Conservation (phyloP, 2,797 vertebrate species). For the Falco concolor region DNA sequence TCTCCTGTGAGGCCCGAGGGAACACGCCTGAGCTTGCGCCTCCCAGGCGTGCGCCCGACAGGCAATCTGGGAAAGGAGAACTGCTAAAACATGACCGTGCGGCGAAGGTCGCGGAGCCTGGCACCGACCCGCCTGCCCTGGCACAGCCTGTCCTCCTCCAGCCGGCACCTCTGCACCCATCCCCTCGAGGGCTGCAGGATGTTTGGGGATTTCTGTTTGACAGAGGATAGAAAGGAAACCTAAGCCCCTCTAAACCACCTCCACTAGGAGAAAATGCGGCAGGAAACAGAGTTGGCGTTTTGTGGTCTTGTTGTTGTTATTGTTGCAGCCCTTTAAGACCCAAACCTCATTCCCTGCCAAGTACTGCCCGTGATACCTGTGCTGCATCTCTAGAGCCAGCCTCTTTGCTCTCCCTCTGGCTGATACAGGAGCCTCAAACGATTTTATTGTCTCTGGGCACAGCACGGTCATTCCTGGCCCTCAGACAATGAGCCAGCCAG, state of each 20-base stretch:
- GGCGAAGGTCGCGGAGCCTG: not conserved
- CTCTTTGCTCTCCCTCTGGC: not conserved
- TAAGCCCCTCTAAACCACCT: not conserved
- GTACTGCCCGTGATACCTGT: not conserved
- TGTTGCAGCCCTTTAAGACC: not conserved
- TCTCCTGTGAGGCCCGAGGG: not conserved
- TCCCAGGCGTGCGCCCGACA: not conserved
- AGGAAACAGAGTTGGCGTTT: not conserved
- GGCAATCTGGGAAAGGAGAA: not conserved
- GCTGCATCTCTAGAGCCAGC: fast-evolving
- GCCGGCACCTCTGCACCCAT: fast-evolving
- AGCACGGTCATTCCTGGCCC: not conserved
- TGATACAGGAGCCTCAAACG: not conserved
- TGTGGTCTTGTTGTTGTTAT: not conserved
- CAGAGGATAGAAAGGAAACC: not conserved
- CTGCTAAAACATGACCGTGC: not conserved
- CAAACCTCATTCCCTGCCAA: not conserved
- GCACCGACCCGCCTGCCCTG: fast-evolving
- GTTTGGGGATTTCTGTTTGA: not conserved
- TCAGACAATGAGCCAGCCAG: not conserved
- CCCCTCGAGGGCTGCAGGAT: not conserved
- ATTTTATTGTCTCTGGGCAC: not conserved
- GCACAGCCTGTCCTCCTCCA: not conserved
- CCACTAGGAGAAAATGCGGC: not conserved
- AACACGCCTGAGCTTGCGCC: not conserved